These are phyloP conservation scores for Halictus ligatus DNA, from an alignment of 2,888 invertebrate genomes.

Conservation along the genomic window DNA sequence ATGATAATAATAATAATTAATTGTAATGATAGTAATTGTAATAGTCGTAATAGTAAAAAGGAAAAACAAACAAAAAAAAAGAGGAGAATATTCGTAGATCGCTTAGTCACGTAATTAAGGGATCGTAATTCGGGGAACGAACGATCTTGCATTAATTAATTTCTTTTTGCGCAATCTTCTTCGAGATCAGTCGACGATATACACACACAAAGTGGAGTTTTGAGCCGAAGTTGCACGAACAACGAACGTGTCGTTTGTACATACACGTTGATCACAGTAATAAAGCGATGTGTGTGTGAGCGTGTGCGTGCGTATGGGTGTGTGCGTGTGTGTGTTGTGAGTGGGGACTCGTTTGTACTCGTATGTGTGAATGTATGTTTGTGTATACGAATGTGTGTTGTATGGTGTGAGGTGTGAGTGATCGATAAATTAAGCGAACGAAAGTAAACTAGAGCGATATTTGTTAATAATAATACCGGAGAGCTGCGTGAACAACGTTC, in stretches of 20 bases:
- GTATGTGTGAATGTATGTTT: not conserved
- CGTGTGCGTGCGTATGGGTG: not conserved
- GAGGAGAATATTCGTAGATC: slow-evolving; percentile 18
- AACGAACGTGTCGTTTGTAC: slow-evolving; percentile 36
- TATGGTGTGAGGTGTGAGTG: slow-evolving; percentile 20
- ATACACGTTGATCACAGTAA: slow-evolving; percentile 51
- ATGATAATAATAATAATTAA: not conserved
- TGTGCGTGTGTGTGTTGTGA: slow-evolving; percentile 17
- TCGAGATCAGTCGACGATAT: slow-evolving; percentile 62
- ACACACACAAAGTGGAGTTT: slow-evolving; percentile 41
- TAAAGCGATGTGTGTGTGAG: slow-evolving; percentile 42
- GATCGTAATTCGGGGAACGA: slow-evolving; percentile 15
- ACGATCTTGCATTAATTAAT: slow-evolving; percentile 39
- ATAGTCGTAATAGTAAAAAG: slow-evolving; percentile 10
- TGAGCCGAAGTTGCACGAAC: slow-evolving; percentile 61
- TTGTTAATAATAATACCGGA: slow-evolving; percentile 33
- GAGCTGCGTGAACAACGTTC: slow-evolving; percentile 11
- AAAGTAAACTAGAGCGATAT: slow-evolving; percentile 25
- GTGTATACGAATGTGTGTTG: not conserved
- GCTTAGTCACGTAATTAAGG: slow-evolving; percentile 36
- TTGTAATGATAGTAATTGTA: not conserved
- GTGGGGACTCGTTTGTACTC: not conserved
- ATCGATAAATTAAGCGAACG: slow-evolving; percentile 44
- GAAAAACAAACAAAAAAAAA: slow-evolving; percentile 13
- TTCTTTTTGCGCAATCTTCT: slow-evolving; percentile 57